Evolutionary conservation across 2,113 vertebrate genomes (phyloP), one percentile per base, ranked within the genome.

Genomic region (Triplophysa siluroides): DNA sequence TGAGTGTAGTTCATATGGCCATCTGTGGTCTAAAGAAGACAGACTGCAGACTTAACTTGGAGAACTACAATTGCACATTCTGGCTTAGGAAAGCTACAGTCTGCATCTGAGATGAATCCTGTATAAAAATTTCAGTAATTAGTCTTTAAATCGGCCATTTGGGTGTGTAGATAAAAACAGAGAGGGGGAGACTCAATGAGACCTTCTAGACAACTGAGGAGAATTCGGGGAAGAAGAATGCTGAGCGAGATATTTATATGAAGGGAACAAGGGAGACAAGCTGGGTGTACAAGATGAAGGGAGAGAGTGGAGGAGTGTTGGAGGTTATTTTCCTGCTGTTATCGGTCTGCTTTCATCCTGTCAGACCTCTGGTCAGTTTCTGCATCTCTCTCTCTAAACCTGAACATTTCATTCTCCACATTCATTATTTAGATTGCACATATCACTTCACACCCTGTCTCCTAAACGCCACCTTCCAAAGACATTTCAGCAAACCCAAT

Each of bases 81-180:
- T 26, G 23, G 60, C 54, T 47, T 26, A 47, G 21, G 38, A 38
- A 68, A 21, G 60, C 33, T 1, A 16, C n/a, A 33, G 24, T 76
- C 24, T 64, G 24, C 45, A 19, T 76, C 29, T 76, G 47, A 67
- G 14, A 8, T 38, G 5, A 43, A 3, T 61, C n/a, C 58, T 47
- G 72, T 4, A 62, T n/a, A 29, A 29, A 29, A 4, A 68, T 45
- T 45, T 10, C 43, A 45, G 43, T 45, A 78, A 8, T n/a, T n/a
- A n/a, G 3, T 14, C 56, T 16, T 62, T 70, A 70, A 33, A 50
- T 12, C 12, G 43, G 23, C 23, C 58, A 63, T 1, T 47, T 0
- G 38, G 16, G 45, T 41, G 13, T 18, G n/a, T 63, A 52, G 52
- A 65, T 26, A 66, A 62, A 76, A 81, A 83, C 61, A 0, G 78